Base-by-base conservation (phyloP, 2,888 invertebrate genomes). In the Carcina quercana region DNA sequence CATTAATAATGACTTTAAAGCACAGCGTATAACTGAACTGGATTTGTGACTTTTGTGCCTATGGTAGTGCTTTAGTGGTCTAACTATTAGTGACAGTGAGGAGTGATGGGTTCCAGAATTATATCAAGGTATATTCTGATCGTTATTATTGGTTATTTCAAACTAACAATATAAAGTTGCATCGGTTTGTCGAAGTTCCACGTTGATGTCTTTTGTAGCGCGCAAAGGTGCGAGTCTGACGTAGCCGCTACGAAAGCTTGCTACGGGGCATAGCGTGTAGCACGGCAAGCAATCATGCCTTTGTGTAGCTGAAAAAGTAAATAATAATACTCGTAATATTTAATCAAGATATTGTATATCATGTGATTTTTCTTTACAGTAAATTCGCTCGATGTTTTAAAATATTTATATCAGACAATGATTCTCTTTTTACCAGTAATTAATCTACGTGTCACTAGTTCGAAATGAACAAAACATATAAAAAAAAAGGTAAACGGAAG, bases 11-110 rank as follows among this genome's bases (percentile, higher is more conserved):
- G 34, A 28, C 30, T 19, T 10, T 13, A 12, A 12, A 28, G 4
- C 13, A 25, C 28, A 10, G 13, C 12, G 7, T 25, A 30, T n/a
- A 45, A 47, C 51, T 57, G 47, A 51, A 54, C 47, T 46, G 34
- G 43, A 48, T 49, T 38, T 50, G 70, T 68, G 66, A 50, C 53
- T 59, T 45, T 59, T 58, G 71, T 70, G 65, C 56, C 50, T 52
- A 67, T 69, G 63, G 54, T 38, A 59, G 71, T 71, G 71, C 50
- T 48, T 49, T 59, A 59, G 69, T 69, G 65, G 53, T 49, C 52
- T 51, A 53, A 29, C 45, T 42, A 44, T 34, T 50, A 47, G 54
- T 63, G 63, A 59, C 48, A 53, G 58, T 59, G 67, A 58, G 59
- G 56, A 45, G 43, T 47, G 40, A 42, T 37, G 37, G 54, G 34